Evolutionary conservation across 1,140 invertebrate genomes (phyloP), one percentile per base, ranked within the genome.

Genomic region (Leucophenga varia): DNA sequence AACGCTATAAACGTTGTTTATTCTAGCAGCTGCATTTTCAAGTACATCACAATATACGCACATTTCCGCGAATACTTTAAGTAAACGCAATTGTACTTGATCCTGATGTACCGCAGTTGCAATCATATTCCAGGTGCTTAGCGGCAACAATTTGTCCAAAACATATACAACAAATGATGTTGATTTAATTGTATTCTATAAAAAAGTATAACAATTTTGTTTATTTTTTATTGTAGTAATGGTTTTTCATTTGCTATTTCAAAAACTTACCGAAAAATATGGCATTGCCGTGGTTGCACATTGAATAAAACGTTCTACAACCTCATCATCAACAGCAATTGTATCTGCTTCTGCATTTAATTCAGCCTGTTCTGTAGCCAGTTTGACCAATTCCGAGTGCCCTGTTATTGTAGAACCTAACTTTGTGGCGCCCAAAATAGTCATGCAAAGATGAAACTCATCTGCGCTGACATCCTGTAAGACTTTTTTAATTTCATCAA

Each of bases 391-490:
- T 72, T 93, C 87, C 59, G 91, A 88, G 67, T 95, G 89, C 7
- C 93, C 93, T 52, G 79, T 80, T 14, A 90, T 79, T 25, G 90
- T 89, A 54, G 86, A 87, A 36, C 89, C 87, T 34, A 92, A 79
- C 75, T 86, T 86, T 8, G 94, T 87, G 76, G 84, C 84, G 2
- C 84, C 84, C 50, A 97, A 78, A 43, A 95, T 81, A 14, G 87
- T 87, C 86, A 97, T 92, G 22, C 97, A 85, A 37, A 85, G 81
- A 49, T 93, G 86, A 78, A 96, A 96, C 77, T 97, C 94, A 58
- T 95, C 91, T 39, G 90, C 89, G 30, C 88, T 92, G 9, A 93
- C 87, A 81, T 93, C 89, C 87, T 86, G 83, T 53, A 91, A 78
- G 47, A 93, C 86, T 81, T 95, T 94, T 72, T 93, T 95, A 56